Conservation (phyloP, 1,140 invertebrate species). For the Trachelipus rathkii region DNA sequence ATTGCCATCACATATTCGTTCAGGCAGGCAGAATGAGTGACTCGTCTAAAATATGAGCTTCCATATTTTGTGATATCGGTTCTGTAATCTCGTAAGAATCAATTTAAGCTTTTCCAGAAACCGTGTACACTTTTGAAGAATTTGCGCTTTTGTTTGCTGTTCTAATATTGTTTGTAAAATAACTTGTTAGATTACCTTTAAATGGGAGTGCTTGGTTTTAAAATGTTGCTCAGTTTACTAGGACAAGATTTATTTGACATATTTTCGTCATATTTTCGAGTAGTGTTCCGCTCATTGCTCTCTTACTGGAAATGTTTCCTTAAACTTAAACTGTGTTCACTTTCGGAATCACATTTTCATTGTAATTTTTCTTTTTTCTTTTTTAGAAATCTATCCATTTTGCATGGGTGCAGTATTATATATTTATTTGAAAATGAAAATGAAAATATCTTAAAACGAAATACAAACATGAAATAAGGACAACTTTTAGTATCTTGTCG, state of each 20-base stretch:
- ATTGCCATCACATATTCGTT: too few species aligned
- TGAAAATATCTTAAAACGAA: too few species aligned
- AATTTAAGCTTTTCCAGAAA: slow-evolving; percentile 18
- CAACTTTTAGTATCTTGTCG: too few species aligned
- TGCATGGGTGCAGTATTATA: too few species aligned
- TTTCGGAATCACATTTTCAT: slow-evolving; percentile 5
- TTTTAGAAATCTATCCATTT: slow-evolving; percentile 6
- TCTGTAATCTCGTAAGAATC: too few species aligned
- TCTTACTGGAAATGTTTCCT: slow-evolving; percentile 19
- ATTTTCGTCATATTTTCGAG: neutral
- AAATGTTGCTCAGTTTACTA: neutral
- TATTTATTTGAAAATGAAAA: too few species aligned
- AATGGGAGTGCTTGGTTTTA: neutral
- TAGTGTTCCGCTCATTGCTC: neutral
- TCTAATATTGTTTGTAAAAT: neutral
- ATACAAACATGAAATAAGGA: too few species aligned
- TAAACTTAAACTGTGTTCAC: neutral
- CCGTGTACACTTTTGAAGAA: neutral
- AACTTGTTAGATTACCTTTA: neutral
- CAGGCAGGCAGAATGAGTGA: slow-evolving; percentile 13
- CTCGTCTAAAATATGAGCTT: slow-evolving; percentile 19
- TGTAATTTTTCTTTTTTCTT: neutral
- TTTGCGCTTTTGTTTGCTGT: neutral
- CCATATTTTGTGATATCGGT: slow-evolving; percentile 19
- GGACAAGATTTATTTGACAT: too few species aligned